Evolutionary conservation across 2,113 vertebrate genomes (phyloP).

Genomic region (Hippocampus guttulatus): DNA sequence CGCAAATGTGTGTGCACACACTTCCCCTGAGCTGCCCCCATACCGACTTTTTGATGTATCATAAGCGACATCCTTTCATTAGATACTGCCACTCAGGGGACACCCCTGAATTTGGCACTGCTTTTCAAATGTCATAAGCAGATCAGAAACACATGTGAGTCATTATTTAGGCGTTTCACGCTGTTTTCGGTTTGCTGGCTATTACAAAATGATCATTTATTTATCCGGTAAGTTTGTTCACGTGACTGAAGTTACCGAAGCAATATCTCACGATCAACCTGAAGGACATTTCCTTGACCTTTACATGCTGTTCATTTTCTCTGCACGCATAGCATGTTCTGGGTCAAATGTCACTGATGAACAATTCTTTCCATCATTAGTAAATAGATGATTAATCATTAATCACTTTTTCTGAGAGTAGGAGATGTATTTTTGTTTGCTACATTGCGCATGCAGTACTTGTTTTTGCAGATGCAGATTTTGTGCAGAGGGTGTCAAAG

Average conservation of each 20-base stretch:
- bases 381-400: too few relatives aligned
- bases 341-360: too few relatives aligned
- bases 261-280: not conserved
- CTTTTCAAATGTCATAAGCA: constrained; percentile 68
- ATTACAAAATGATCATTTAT: constrained; percentile 48
- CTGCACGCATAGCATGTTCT: not conserved
- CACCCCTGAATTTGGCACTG: constrained; percentile 59
- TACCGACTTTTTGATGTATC: constrained; percentile 14
- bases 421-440: too few relatives aligned
- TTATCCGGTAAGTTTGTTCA: constrained; percentile 23
- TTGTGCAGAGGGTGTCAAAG: too few relatives aligned
- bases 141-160: constrained; percentile 52
- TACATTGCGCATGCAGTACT: too few relatives aligned
- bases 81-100: constrained; percentile 56
- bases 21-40: not conserved
- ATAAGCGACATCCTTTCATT: constrained; percentile 60
- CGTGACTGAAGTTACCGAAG: not conserved
- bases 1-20: not conserved
- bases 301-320: not conserved
- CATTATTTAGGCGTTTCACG: constrained; percentile 45
- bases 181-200: constrained; percentile 14
- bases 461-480: too few relatives aligned
- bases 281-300: not conserved
- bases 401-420: too few relatives aligned
- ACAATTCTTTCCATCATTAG: too few relatives aligned